A percentile compares a stretch with the other conserved stretches of the same genome.
Evolutionary conservation across 1,140 invertebrate genomes (phyloP).

Genomic region (Anastrepha obliqua): DNA sequence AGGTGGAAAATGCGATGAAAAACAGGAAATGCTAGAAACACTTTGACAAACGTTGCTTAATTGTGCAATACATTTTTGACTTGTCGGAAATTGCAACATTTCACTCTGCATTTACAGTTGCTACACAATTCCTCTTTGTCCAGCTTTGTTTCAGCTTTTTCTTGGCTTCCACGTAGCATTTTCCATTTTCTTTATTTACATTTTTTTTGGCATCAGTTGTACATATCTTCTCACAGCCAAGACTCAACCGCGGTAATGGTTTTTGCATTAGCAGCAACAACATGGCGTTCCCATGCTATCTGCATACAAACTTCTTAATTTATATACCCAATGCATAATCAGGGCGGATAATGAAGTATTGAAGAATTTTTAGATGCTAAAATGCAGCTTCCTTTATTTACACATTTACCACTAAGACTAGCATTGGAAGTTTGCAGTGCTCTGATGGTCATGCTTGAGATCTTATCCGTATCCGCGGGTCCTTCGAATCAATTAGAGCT

Average conservation of each 20-base stretch:
- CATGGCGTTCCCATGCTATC: neutral
- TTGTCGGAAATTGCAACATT: conserved; percentile 51
- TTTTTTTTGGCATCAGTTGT: neutral
- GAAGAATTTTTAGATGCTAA: no score
- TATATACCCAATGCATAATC: neutral
- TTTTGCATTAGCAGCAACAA: neutral
- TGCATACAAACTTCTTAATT: neutral
- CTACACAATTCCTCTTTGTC: conserved; percentile 22
- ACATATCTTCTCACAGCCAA: neutral
- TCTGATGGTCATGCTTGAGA: no score
- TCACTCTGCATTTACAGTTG: conserved; percentile 15
- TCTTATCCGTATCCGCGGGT: no score
- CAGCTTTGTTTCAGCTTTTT: neutral
- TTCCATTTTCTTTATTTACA: conserved; percentile 14
- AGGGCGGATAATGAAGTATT: no score
- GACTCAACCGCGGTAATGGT: neutral
- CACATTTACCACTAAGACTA: no score
- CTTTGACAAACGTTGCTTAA: conserved; percentile 50
- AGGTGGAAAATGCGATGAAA: conserved; percentile 16
- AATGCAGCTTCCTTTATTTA: no score
- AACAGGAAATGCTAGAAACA: conserved; percentile 34
- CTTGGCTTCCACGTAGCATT: neutral
- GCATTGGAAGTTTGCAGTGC: no score
- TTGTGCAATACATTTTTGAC: conserved; percentile 50
- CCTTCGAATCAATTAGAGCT: no score